phyloP scores from a whole-genome alignment of 2,113 vertebrate species.

The Trogon surrucura region DNA sequence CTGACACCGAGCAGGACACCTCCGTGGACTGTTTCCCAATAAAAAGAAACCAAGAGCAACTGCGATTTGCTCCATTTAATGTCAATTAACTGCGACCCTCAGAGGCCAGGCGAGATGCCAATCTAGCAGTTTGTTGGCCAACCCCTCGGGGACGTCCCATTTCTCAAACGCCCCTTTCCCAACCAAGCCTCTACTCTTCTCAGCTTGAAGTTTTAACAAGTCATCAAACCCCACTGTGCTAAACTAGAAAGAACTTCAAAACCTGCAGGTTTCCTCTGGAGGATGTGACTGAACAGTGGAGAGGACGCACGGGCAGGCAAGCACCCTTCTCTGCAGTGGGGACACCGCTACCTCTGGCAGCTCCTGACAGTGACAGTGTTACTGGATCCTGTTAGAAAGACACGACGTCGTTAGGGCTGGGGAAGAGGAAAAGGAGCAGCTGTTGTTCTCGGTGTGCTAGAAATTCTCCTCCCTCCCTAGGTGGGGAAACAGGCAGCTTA shows the following conservation, averaged over 20 bases:
- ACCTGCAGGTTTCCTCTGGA: neutral
- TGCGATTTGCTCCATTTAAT: neutral
- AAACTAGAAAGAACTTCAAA: neutral
- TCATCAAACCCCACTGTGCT: neutral
- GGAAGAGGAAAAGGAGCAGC: neutral
- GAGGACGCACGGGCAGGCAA: neutral
- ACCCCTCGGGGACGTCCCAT: neutral
- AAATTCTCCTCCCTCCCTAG: neutral
- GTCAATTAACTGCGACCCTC: neutral
- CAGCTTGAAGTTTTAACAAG: neutral
- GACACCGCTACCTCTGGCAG: neutral
- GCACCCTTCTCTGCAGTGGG: neutral
- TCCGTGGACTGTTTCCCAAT: neutral
- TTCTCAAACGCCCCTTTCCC: neutral
- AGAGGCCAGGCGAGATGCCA: neutral
- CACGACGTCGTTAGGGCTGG: fast-evolving
- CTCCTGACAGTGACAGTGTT: neutral
- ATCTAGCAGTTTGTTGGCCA: neutral
- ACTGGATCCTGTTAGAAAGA: neutral
- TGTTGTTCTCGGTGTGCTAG: neutral
- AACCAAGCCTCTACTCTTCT: neutral
- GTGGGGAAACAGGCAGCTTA: neutral
- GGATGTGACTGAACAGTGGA: neutral
- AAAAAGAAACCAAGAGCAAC: neutral
- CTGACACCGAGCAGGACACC: neutral